A percentile compares a stretch with the other conserved stretches of the same genome.
phyloP scores from a whole-genome alignment of 2,113 vertebrate species.

The Andinoacara biseriatus region DNA sequence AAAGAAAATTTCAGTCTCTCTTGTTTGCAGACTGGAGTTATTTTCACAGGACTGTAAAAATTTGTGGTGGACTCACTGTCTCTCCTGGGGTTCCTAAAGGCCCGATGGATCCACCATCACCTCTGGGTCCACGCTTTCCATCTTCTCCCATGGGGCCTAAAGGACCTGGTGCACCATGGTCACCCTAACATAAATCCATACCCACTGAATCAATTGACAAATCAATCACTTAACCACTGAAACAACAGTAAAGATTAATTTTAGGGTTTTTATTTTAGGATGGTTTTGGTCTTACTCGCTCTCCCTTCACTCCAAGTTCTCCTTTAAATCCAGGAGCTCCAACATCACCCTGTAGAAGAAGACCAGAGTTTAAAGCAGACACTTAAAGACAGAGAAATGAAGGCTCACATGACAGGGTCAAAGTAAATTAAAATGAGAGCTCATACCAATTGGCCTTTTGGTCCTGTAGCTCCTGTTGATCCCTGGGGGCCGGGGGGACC shows the following conservation, averaged over 20 bases:
- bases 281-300: constrained; percentile 82
- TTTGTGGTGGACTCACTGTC: constrained; percentile 80
- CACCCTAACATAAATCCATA: constrained; percentile 80
- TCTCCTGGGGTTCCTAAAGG: constrained; percentile 88
- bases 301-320: constrained; percentile 94
- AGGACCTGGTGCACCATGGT: constrained; percentile 87
- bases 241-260: background rate
- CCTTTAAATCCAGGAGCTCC: constrained; percentile 94
- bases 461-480: constrained; percentile 87
- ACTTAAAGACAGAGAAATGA: background rate
- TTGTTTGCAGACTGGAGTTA: background rate
- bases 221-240: background rate
- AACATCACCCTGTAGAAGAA: constrained; percentile 84
- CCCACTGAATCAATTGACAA: background rate
- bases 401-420: background rate
- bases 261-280: background rate
- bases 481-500: constrained; percentile 93
- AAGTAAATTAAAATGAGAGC: background rate
- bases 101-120: constrained; percentile 89
- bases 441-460: constrained; percentile 92
- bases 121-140: constrained; percentile 92
- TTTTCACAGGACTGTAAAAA: background rate
- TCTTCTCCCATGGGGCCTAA: constrained; percentile 93
- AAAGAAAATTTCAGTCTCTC: background rate
- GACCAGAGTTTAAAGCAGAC: background rate